Base-by-base conservation (phyloP, 2,888 invertebrate species). In the Melieria picta region DNA sequence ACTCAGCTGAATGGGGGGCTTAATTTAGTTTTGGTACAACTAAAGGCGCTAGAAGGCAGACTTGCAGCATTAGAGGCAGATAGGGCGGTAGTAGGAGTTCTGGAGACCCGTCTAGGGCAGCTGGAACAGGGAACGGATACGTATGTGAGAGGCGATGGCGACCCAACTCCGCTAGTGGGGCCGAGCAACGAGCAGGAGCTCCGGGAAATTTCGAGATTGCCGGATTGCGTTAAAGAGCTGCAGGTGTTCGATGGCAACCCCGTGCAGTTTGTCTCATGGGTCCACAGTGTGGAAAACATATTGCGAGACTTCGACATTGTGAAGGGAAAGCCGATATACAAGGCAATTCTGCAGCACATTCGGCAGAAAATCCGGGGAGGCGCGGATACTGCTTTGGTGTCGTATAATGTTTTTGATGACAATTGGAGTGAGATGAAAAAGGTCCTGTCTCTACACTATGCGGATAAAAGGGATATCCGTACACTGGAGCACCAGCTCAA, bases 391-490 rank as follows among this genome's bases (percentile, higher is more conserved):
- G 72, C 77, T 42, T 45, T 76, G 11, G 50, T 75, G 0, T 74
- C 71, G 69, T 74, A n/a, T 71, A 67, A 30, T 30, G 30, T 30
- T 30, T 30, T 30, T 30, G 30, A 30, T 3, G 30, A 30, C 30
- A 30, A 30, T 30, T 30, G 1, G 30, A 30, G 30, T 30, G 30
- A 30, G 30, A 30, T 30, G 30, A 43, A 13, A 52, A 52, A 42
- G 11, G 48, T n/a, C 42, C 65, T 77, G 7, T 75, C 76, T 4
- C 72, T 77, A 5, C 77, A 77, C 30, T 77, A 77, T 50, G 77
- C 77, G 1, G 76, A 76, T 42, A 79, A 78, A 45, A 55, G 74
- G 30, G 79, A 78, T 52, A 43, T 77, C 0, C 64, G 9, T 70
- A 30, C 5, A 0, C 50, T 76, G 3, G 72, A 78, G 56, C 75